These are phyloP conservation scores for Petrolisthes manimaculis DNA, from an alignment of 2,888 invertebrate genomes.

Conservation along the genomic window DNA sequence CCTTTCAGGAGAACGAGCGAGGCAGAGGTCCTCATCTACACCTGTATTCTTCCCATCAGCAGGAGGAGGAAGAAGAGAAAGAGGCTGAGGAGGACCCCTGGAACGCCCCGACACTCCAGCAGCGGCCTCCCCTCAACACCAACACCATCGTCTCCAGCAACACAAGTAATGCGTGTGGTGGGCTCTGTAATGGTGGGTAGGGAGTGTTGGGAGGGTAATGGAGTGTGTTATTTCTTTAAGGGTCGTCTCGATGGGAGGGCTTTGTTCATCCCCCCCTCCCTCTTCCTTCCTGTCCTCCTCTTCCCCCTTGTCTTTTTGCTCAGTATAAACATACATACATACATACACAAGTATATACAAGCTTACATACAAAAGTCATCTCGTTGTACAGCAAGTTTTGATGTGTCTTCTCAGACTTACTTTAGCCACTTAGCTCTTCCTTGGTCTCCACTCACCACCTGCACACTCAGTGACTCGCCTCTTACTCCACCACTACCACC, in stretches of 20 bases:
- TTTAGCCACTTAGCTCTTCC: no score
- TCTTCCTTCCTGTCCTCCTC: no score
- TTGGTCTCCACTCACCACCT: background rate
- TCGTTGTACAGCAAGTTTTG: no score
- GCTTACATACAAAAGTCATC: background rate
- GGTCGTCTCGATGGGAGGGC: background rate
- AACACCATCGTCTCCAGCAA: background rate
- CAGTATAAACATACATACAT: background rate
- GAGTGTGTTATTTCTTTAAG: background rate
- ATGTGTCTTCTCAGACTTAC: no score
- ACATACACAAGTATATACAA: background rate
- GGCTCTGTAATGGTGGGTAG: background rate
- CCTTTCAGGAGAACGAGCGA: background rate
- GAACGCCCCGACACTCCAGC: slow-evolving; percentile 4
- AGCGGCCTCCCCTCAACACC: background rate
- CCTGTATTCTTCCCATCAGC: background rate
- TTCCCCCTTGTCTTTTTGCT: background rate
- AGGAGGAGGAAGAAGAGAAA: no score
- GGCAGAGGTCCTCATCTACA: background rate
- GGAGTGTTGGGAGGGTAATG: background rate
- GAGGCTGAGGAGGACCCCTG: no score
- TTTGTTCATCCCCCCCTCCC: background rate
- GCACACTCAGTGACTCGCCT: background rate
- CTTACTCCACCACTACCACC: background rate
- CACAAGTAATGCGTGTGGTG: slow-evolving; percentile 21